Evolutionary conservation across 2,888 invertebrate genomes (phyloP), one percentile per base, ranked within the genome.

Genomic region (Eupithecia exiguata): DNA sequence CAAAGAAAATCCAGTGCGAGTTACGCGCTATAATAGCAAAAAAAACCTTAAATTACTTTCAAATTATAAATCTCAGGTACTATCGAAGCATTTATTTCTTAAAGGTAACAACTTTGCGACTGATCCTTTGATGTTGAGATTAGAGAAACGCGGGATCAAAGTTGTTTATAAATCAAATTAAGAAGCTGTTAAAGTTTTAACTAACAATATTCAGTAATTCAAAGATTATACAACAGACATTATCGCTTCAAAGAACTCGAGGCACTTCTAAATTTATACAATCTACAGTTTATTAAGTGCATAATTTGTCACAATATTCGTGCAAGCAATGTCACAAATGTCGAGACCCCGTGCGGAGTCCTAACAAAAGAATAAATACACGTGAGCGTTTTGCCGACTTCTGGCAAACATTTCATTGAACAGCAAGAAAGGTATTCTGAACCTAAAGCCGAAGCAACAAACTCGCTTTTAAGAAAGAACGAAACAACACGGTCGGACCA

Each of bases 311-410:
- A 65, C 62, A 85, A 84, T 84, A 86, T 84, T 88, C 85, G 86
- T 85, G 85, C 76, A 83, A 86, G 87, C 84, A 87, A 84, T 85
- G 86, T 81, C 78, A 75, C 81, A 77, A 81, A 79, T 80, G 79
- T 84, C 83, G 79, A 79, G 79, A 79, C 85, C 83, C 79, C 82
- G 80, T 82, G 74, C 80, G 78, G 79, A 77, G 76, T 77, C 79
- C 74, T 83, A 84, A 91, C 89, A 91, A 91, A 89, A 89, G 87
- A 80, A 86, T 86, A 84, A 78, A 86, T 85, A 85, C 89, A 88
- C 89, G 88, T 88, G 87, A 86, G 79, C 84, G 84, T 86, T 88
- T 87, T 80, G 84, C 84, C 81, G 83, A 86, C 86, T 86, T 83
- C 85, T 80, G 79, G 75, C 79, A 81, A 85, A 86, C 78, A 83